Evolutionary conservation across 1,140 invertebrate species (phyloP).

Genomic region (Drosophila santomea): DNA sequence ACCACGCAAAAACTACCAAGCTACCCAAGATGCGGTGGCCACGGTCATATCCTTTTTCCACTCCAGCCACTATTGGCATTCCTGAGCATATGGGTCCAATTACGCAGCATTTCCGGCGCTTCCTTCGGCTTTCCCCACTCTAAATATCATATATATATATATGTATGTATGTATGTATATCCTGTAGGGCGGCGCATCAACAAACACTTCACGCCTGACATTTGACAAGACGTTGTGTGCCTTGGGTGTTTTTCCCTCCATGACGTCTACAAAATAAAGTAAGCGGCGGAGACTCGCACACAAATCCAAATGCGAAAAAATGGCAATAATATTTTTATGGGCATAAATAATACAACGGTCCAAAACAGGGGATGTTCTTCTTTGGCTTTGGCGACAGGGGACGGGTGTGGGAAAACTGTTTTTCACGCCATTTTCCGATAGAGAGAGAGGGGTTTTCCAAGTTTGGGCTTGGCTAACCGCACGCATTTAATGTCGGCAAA

Average conservation of each 20-base stretch:
- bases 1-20: constrained; percentile 41
- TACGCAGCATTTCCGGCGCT: constrained; percentile 75
- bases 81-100: constrained; percentile 78
- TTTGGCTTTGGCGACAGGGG: not conserved
- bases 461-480: constrained; percentile 53
- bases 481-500: constrained; percentile 79
- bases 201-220: constrained; percentile 83
- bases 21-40: constrained; percentile 28
- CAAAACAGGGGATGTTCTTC: constrained; percentile 13
- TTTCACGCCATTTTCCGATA: constrained; percentile 71
- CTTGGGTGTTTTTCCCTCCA: constrained; percentile 21
- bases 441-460: not conserved
- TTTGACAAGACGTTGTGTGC: constrained; percentile 67
- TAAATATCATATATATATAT: not conserved
- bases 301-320: constrained; percentile 80
- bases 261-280: not conserved
- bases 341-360: constrained; percentile 76
- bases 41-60: constrained; percentile 31
- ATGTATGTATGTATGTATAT: not conserved
- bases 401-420: constrained; percentile 34
- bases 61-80: constrained; percentile 19
- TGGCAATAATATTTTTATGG: constrained; percentile 84
- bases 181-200: constrained; percentile 61
- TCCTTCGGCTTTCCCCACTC: constrained; percentile 6
- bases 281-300: constrained; percentile 9